Percentiles rank a stretch among this genome's conserved stretches.
Conservation (phyloP, 2,113 vertebrate species). For the Tupaia tana region DNA sequence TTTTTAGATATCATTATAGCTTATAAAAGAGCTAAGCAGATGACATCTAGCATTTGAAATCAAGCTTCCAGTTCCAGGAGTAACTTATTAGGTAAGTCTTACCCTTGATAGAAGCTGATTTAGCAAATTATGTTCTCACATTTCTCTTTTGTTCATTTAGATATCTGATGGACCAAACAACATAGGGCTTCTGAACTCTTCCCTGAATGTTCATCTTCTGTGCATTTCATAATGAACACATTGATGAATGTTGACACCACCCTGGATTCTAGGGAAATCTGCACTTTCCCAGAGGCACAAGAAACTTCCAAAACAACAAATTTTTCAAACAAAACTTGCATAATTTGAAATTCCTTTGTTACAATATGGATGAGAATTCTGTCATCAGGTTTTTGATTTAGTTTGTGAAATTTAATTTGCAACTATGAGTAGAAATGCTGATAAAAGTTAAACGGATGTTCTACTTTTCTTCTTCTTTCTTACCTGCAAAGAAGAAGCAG, state of each 20-base stretch:
- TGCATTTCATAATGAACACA: neutral
- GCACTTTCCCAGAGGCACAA: neutral
- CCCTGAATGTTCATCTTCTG: neutral
- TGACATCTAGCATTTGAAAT: neutral
- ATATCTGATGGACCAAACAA: neutral
- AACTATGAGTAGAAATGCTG: neutral
- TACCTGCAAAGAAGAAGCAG: neutral
- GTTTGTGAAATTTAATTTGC: neutral
- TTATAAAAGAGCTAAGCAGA: neutral
- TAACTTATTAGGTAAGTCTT: neutral
- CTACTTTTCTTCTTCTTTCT: no score
- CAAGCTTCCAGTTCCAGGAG: neutral
- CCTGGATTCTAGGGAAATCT: slow-evolving; percentile 29
- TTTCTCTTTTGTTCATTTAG: neutral
- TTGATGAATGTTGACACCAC: neutral
- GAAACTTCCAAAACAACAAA: slow-evolving; percentile 9
- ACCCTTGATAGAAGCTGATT: neutral
- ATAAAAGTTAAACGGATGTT: neutral
- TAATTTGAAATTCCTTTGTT: slow-evolving; percentile 26
- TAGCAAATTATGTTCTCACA: neutral
- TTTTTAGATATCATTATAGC: neutral
- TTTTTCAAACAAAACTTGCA: slow-evolving; percentile 13
- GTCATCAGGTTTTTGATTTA: neutral
- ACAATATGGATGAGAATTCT: neutral
- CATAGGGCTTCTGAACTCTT: neutral